Evolutionary conservation across 2,797 vertebrate species (phyloP), one percentile per base, ranked within the genome.

Genomic region (Rhinophrynus dorsalis): DNA sequence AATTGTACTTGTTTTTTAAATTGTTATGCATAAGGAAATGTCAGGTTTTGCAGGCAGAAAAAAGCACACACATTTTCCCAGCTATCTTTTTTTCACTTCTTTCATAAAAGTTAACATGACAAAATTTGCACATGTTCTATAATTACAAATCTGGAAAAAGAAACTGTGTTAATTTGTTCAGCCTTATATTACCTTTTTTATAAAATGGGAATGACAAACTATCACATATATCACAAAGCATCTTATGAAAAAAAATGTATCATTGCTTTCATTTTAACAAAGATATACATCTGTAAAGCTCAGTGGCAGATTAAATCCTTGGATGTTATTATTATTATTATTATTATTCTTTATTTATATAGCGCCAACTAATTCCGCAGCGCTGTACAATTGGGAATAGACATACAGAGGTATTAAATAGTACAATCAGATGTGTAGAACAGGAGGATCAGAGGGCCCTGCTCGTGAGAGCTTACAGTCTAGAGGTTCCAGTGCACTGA

Each of bases 91-190:
- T 54, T 54, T 4, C 38, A 33, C n/a, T 37, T 60, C 54, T 60
- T 18, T 65, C 35, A 58, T 58, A 40, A 20, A 44, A 8, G 2
- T 63, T 56, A 35, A 29, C 12, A 37, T 50, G 52, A 64, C 35
- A 65, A 42, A 47, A 50, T 59, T 66, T 65, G 61, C 61, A 73
- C 62, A 73, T 66, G 5, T 44, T 40, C 18, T 26, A 11, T 23
- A 42, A 58, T 42, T 40, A 8, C 23, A 26, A 15, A 13, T 35
- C 23, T 26, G n/a, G 20, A 15, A 33, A 55, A 5, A 9, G n/a
- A n/a, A n/a, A n/a, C n/a, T n/a, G n/a, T n/a, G n/a, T n/a, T n/a
- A n/a, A n/a, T n/a, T n/a, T n/a, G n/a, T n/a, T n/a, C n/a, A n/a
- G 61, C 13, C 17, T 51, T 61, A 37, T 10, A 40, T 18, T 40